phyloP scores from a whole-genome alignment of 2,113 vertebrate species.

The Phainopepla nitens region DNA sequence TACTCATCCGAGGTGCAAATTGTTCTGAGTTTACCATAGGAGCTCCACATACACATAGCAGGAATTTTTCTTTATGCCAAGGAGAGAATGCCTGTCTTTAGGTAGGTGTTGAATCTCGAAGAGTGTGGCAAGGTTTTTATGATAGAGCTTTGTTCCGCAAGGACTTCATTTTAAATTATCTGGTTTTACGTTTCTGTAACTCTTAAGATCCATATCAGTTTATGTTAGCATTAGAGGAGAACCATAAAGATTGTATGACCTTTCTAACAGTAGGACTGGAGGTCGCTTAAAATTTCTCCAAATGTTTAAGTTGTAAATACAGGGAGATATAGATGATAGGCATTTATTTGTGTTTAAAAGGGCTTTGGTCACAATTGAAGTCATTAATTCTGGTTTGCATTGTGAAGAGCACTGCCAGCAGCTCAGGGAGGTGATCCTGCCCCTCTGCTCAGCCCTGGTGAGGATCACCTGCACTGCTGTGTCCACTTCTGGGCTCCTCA shows the following conservation, averaged over 20 bases:
- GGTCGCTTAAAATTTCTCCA: not conserved
- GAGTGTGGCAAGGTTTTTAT: not conserved
- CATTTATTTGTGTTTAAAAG: not conserved
- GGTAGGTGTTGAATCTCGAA: not conserved
- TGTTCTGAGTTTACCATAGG: not conserved
- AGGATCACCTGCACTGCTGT: not conserved
- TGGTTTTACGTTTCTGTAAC: not conserved
- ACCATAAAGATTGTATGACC: conserved; percentile 7
- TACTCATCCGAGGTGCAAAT: not conserved
- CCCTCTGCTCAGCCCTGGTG: not conserved
- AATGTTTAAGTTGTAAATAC: conserved; percentile 3
- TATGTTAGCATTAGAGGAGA: not conserved
- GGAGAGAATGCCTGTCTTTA: not conserved
- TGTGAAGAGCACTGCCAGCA: fast-evolving
- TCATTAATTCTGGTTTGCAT: not conserved
- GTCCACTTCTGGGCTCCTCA: not conserved
- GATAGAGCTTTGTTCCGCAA: not conserved
- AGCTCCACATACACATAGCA: not conserved
- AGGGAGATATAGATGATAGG: not conserved
- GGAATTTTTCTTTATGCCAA: not conserved
- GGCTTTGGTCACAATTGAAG: not conserved
- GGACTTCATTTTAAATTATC: not conserved
- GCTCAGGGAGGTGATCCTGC: not conserved
- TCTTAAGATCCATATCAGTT: conserved; percentile 5
- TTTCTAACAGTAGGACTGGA: not conserved